Base-by-base conservation (phyloP, 2,797 vertebrate genomes). In the Eutrigla gurnardus region DNA sequence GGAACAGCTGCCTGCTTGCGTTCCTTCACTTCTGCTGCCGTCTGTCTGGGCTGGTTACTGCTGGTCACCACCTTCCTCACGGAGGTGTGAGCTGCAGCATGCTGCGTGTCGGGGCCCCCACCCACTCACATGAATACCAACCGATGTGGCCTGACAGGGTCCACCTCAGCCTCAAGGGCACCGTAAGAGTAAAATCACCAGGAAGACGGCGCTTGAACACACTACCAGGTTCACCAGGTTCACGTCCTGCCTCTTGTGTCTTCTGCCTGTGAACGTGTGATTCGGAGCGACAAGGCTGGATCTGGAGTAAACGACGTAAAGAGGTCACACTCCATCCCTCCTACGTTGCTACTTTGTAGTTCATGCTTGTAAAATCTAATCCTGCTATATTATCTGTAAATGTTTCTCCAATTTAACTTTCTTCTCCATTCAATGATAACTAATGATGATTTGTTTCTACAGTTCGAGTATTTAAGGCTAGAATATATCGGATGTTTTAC, bases 61-160 rank as follows among this genome's bases (percentile, higher is more conserved):
- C 57, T 53, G 57, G 58, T 72, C 58, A 1, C 61, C 72, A 68
- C 71, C 59, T 75, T 68, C 47, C 72, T 52, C 57, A 45, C 18
- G n/a, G 59, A 68, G 55, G 53, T 76, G 67, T 62, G 70, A 80
- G 77, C 81, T 82, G 65, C n/a, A 75, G 69, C 63, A 40, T 64
- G 86, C 67, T 79, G 59, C 39, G 69, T 55, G 77, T 68, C 49
- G 18, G 60, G 59, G 64, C 52, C 82, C 76, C 80, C 68, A 80
- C 46, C 18, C 47, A 13, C 70, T 90, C 84, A 81, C 39, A 7
- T 75, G 91, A 89, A 92, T 89, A 86, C 75, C 88, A 89, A 71
- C 54, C 65, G n/a, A 92, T 87, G 71, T 36, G 65, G 64, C 61
- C 52, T 77, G 91, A 91, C 86, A 89, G 77, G 66, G 75, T 81